Conservation (phyloP, 2,797 vertebrate genomes). For the Cygnus olor region DNA sequence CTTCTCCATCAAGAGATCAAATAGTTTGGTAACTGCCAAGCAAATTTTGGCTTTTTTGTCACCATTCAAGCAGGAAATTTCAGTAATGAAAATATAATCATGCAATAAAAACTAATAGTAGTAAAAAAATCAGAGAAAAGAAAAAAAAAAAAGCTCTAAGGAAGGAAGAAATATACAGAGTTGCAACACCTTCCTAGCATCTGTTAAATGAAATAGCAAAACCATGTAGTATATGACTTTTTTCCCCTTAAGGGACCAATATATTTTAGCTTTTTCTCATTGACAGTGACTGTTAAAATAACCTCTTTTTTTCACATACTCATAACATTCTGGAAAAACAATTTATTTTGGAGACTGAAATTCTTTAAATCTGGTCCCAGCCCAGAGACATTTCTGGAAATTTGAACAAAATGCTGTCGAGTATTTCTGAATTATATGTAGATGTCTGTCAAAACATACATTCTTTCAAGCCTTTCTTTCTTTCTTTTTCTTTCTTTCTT, state of each 20-base stretch:
- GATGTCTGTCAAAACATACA: not conserved
- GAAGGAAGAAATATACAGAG: not conserved
- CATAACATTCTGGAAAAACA: conserved; percentile 3
- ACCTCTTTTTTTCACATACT: not conserved
- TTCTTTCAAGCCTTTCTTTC: not conserved
- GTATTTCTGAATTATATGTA: not conserved
- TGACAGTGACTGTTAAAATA: not conserved
- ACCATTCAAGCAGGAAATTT: conserved; percentile 40
- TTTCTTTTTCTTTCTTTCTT: not conserved
- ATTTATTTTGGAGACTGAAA: not conserved
- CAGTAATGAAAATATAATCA: conserved; percentile 30
- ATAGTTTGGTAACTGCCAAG: conserved; percentile 40
- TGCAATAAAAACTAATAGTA: not conserved
- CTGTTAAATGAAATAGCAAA: not conserved
- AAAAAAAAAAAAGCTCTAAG: not conserved
- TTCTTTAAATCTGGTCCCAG: not conserved
- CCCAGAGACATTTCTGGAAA: not conserved
- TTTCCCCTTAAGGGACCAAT: not conserved
- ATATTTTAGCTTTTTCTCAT: not conserved
- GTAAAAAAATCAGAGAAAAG: not conserved
- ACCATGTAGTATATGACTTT: not conserved
- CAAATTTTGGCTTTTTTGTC: not conserved
- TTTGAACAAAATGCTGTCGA: not conserved
- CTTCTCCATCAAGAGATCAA: conserved; percentile 6
- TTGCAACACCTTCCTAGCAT: not conserved